Base-by-base conservation (phyloP, 2,888 invertebrate species). In the Biston stratarius region DNA sequence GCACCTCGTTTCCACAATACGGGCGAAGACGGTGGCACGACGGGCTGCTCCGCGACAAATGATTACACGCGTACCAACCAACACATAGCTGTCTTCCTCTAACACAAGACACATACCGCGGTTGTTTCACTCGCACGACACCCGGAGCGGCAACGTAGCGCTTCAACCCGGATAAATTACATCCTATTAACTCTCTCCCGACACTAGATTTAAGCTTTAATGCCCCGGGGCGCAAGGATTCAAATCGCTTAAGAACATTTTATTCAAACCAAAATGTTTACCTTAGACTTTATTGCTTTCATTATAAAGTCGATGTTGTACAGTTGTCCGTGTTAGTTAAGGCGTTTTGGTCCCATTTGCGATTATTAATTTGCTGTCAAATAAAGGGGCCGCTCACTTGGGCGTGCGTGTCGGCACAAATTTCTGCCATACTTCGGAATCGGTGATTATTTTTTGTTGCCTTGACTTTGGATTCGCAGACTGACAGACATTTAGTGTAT, bases 311-410 rank as follows among this genome's bases (percentile, higher is more conserved):
- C 86, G 82, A 87, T 72, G 83, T 91, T 90, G 77, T 82, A 81
- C 83, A 82, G 86, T 81, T 77, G 78, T 74, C 74, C 78, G 75
- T 77, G 83, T 77, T 81, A 78, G 86, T 88, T 92, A 83, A 77
- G 89, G 82, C 90, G 86, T 91, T 92, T 81, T 85, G 83, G 85
- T 90, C 81, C 79, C 80, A 83, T 77, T 78, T 80, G 83, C 82
- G 86, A 88, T 92, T 93, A 94, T 94, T 94, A 93, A 93, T 93
- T 94, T 92, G 92, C 94, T 93, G 94, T 94, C 93, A 94, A 93
- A 93, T 94, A 93, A 93, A 93, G 92, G 92, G 93, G 94, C 93
- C 92, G 93, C 92, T 90, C 90, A 86, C 90, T 91, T 91, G 92
- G 92, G 93, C 92, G 93, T 93, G 92, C 92, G 93, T 92, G 93